phyloP scores from a whole-genome alignment of 2,888 invertebrate species.

The Sinohyriopsis cumingii region DNA sequence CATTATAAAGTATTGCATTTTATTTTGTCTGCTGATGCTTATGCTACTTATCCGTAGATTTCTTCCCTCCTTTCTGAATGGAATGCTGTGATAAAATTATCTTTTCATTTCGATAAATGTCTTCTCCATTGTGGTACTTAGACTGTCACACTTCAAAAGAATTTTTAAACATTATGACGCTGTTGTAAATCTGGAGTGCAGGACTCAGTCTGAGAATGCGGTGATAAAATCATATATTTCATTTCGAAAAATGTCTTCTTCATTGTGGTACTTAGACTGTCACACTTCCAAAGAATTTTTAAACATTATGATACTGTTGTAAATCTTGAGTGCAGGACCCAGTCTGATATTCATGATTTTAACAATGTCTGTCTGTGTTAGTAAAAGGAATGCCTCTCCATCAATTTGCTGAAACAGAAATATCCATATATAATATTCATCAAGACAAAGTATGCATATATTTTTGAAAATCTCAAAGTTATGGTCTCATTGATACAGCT shows the following conservation, averaged over 20 bases:
- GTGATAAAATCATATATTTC: too few relatives aligned
- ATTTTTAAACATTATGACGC: slow-evolving; percentile 74
- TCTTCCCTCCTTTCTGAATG: too few relatives aligned
- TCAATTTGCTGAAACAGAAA: slow-evolving; percentile 79
- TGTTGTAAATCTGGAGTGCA: slow-evolving; percentile 86
- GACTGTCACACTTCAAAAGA: slow-evolving; percentile 38
- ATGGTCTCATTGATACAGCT: too few relatives aligned
- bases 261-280: background rate
- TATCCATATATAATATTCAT: slow-evolving; percentile 14
- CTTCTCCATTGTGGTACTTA: background rate
- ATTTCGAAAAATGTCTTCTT: too few relatives aligned
- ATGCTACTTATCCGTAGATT: too few relatives aligned
- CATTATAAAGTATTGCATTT: too few relatives aligned
- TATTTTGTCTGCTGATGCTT: too few relatives aligned
- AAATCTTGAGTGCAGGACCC: slow-evolving; percentile 89
- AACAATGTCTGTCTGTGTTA: slow-evolving; percentile 87
- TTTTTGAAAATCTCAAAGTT: background rate
- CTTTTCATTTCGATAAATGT: too few relatives aligned
- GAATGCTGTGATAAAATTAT: too few relatives aligned
- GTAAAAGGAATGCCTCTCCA: slow-evolving; percentile 86
- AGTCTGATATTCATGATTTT: slow-evolving; percentile 83
- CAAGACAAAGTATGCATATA: background rate
- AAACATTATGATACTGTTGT: slow-evolving; percentile 78
- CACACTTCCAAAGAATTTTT: slow-evolving; percentile 56
- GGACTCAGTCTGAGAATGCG: slow-evolving; percentile 83